Evolutionary conservation across 2,113 vertebrate species (phyloP), one percentile per base, ranked within the genome.

Genomic region (Grantiella picta): DNA sequence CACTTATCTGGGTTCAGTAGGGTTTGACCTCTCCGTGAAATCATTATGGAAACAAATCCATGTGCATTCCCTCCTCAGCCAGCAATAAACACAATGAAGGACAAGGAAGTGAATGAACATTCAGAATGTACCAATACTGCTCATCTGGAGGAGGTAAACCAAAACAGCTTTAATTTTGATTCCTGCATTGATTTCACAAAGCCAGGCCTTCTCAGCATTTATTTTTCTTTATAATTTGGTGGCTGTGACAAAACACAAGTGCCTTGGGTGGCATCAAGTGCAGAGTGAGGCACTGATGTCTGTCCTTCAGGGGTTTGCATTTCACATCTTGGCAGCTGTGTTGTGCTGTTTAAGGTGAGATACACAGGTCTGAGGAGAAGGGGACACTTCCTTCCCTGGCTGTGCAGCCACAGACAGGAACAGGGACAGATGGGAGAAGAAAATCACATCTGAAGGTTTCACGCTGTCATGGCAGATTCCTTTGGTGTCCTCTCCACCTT

Each of bases 41-140:
- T 79, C 75, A 35, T 80, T 69, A 65, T 12, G 19, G 75, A 88
- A 93, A 82, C 9, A 76, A 90, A 92, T 65, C 88, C 63, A 28
- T 2, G 28, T 5, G 5, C 23, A 2, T 45, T 85, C 53, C 27
- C 42, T 81, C 42, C 44, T 13, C 53, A 70, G 27, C 15, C 61
- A 87, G 45, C 60, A 75, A 29, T 13, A 61, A 85, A 40, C 11
- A 49, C 27, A 59, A 8, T 0, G 1, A 56, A 54, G 52, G 82
- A 5, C 5, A 31, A 66, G 69, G 57, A 33, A 63, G 9, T 5
- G 28, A 89, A 54, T 24, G 24, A 75, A 42, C 25, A 4, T 33
- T 49, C 70, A 61, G 36, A 94, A 69, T 8, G 21, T 4, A 20
- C 60, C 61, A n/a, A 25, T 6, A 3, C 5, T 65, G 66, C 3